Conservation (phyloP, 1,140 invertebrate genomes). For the Eupeodes corollae region DNA sequence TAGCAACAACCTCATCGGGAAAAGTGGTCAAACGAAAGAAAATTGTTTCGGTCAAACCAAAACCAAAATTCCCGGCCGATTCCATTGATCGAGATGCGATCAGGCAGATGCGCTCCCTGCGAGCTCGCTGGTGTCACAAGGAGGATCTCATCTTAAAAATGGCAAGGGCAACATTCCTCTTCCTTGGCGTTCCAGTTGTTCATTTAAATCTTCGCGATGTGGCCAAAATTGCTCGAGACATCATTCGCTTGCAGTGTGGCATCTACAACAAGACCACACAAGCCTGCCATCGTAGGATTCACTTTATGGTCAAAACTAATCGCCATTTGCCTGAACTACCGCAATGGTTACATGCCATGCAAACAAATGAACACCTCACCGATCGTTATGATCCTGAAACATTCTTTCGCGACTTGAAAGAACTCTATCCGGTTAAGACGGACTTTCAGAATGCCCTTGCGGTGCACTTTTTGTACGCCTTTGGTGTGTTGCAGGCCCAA, state of each 20-base stretch:
- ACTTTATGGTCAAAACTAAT: slow-evolving; percentile 29
- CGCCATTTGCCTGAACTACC: slow-evolving; percentile 21
- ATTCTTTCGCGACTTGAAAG: slow-evolving; percentile 19
- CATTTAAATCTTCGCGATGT: slow-evolving; percentile 34
- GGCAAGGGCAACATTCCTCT: slow-evolving; percentile 53
- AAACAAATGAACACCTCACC: slow-evolving; percentile 17
- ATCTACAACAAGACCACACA: slow-evolving; percentile 56
- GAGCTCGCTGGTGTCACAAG: slow-evolving; percentile 48
- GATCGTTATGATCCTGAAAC: slow-evolving; percentile 17
- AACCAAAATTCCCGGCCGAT: slow-evolving; percentile 41
- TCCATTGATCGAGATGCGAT: slow-evolving; percentile 55
- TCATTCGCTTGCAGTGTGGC: slow-evolving; percentile 45
- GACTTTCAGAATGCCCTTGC: slow-evolving; percentile 19
- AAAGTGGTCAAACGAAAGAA: slow-evolving; percentile 9
- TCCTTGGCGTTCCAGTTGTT: slow-evolving; percentile 45
- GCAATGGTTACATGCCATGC: slow-evolving; percentile 29
- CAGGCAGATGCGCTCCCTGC: slow-evolving; percentile 49
- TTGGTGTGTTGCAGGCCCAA: too few relatives aligned
- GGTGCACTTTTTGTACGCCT: slow-evolving; percentile 13
- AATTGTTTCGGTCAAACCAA: slow-evolving; percentile 29
- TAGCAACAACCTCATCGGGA: too few relatives aligned
- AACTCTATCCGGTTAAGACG: slow-evolving; percentile 14
- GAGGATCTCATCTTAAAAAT: slow-evolving; percentile 57
- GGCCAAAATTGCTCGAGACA: slow-evolving; percentile 41
- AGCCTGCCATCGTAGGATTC: slow-evolving; percentile 53